These are phyloP conservation scores for Cecidostiba fungosa DNA, from an alignment of 2,888 invertebrate species.

Conservation along the genomic window DNA sequence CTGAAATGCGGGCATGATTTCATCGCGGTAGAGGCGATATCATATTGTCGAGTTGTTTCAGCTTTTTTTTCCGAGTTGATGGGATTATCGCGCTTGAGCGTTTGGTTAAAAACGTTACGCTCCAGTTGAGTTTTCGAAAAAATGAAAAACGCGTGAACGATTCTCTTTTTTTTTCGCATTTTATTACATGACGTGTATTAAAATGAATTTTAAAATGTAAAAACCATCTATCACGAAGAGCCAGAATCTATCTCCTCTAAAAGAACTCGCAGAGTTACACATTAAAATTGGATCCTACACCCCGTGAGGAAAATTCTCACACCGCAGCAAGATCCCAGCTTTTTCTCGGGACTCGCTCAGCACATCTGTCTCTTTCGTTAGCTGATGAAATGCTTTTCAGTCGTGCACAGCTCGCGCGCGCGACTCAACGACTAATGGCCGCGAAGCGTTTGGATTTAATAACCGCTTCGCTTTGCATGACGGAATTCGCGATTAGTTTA, in stretches of 20 bases:
- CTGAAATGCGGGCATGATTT: not conserved
- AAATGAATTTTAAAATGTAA: too few species aligned
- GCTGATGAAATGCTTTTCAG: conserved; percentile 49
- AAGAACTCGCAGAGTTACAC: too few species aligned
- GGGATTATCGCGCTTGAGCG: conserved; percentile 46
- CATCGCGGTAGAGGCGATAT: not conserved
- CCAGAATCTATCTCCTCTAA: too few species aligned
- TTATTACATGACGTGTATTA: too few species aligned
- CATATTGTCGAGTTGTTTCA: not conserved
- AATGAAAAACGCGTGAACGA: not conserved
- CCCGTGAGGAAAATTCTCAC: not conserved
- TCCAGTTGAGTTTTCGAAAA: not conserved
- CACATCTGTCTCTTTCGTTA: conserved; percentile 4
- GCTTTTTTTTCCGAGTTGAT: conserved; percentile 56
- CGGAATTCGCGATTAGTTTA: conserved; percentile 51
- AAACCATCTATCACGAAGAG: too few species aligned
- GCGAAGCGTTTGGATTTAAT: conserved; percentile 46
- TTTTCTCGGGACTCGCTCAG: not conserved
- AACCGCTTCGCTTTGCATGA: conserved; percentile 42
- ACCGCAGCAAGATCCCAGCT: not conserved
- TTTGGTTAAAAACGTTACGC: not conserved
- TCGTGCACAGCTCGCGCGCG: conserved; percentile 3
- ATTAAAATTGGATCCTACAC: not conserved
- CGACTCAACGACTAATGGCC: conserved; percentile 26
- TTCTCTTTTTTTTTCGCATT: not conserved